Base-by-base conservation (phyloP, 2,888 invertebrate genomes). In the Nomada ferruginata region DNA sequence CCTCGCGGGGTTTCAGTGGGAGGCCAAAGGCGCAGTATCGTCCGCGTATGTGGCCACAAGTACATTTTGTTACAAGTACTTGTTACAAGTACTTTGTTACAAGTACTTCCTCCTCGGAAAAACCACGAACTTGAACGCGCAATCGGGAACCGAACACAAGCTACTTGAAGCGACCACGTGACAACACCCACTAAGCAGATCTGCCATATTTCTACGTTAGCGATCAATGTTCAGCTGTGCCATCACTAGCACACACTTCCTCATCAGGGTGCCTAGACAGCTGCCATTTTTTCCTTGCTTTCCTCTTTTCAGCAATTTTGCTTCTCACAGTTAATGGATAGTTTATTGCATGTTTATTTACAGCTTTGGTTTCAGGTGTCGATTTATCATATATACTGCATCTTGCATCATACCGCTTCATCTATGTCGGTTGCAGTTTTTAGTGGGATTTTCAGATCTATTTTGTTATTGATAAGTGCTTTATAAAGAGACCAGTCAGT, bases 181-280 rank as follows among this genome's bases (percentile, higher is more conserved):
- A 95, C 94, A 95, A 95, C 95, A 95, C 95, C 94, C 94, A 95
- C 95, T 95, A 95, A 95, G 95, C 95, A 95, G 95, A 95, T 95
- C 95, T 94, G 95, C 95, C 94, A 94, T 94, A 90, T 92, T 91
- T 91, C 91, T 91, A 92, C 93, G 92, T 92, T 94, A 94, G 94
- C 95, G 95, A 95, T 95, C 95, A 94, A 95, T 95, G 95, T 95
- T 95, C 95, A 95, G 95, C 94, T 95, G 95, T 95, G 95, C 95
- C 94, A 95, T 95, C 95, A 95, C 95, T 92, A 94, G 95, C 95
- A 95, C 95, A 95, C 95, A 95, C 47, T 13, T 13, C 47, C 47
- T 47, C 47, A 47, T 1, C 47, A 15, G 47, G 11, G 47, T 13
- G 47, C 13, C 13, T 13, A 47, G 47, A 47, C 47, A 47, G 47